Evolutionary conservation across 2,888 invertebrate genomes (phyloP).

Genomic region (Prenolepis imparis): DNA sequence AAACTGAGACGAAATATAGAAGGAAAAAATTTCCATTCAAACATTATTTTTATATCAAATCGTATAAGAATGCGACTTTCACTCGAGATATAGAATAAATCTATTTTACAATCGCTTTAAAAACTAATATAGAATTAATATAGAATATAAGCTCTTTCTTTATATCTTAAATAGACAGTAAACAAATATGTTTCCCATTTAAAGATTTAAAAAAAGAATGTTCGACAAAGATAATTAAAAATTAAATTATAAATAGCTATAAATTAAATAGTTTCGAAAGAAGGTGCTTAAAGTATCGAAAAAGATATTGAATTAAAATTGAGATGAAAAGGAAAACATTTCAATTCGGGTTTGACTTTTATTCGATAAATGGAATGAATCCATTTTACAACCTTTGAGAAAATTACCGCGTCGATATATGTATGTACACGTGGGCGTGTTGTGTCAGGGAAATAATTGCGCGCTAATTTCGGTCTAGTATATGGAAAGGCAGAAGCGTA

Average conservation of each 20-base stretch:
- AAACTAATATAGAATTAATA: not conserved
- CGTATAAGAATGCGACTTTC: too few relatives aligned
- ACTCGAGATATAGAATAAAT: too few relatives aligned
- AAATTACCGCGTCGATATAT: not conserved
- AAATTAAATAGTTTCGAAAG: not conserved
- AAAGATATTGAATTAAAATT: not conserved
- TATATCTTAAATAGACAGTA: not conserved
- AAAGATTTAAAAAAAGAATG: not conserved
- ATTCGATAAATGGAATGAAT: not conserved
- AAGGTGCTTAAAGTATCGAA: not conserved
- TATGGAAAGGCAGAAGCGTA: constrained; percentile 52
- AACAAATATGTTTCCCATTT: not conserved
- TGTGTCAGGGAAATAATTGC: constrained; percentile 66
- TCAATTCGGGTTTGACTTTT: not conserved
- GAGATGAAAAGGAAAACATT: not conserved
- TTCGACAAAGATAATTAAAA: not conserved
- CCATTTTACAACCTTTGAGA: too few relatives aligned
- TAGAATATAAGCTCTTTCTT: not conserved
- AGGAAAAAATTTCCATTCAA: too few relatives aligned
- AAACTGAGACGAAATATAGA: too few relatives aligned
- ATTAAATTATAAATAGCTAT: not conserved
- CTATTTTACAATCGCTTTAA: too few relatives aligned
- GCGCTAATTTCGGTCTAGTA: constrained; percentile 67
- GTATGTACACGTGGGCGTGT: not conserved
- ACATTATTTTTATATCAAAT: too few relatives aligned